Evolutionary conservation across 37 sponge, comb jelly and placozoan genomes (phyloP), one percentile per base, ranked within the genome.

Genomic region (Lycopodina hypogea): DNA sequence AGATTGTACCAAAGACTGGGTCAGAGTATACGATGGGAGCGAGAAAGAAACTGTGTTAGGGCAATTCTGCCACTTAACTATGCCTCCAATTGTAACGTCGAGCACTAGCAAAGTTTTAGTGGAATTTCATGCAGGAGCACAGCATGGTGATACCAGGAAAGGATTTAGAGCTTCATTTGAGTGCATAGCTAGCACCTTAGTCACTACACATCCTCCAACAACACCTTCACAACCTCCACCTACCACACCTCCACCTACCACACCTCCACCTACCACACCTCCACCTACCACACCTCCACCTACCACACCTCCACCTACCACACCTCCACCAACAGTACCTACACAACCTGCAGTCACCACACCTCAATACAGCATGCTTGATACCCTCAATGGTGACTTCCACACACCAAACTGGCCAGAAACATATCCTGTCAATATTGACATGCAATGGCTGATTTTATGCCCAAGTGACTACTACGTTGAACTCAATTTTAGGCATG

Each of bases 381-480:
- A 59, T 60, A 45, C 1, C 15, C 1, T 3, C 34, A 51, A 24
- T 62, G 68, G 68, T 8, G 33, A n/a, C 35, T 35, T 78, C 68
- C 33, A 67, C 1, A 50, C 78, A 1, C 78, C 78, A 26, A 42
- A 45, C 68, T 78, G 53, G 51, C 78, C 78, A 26, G 52, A 64
- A 29, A 51, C 68, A 28, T 78, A 78, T 68, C 78, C 78, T 35
- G 38, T 56, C 35, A 74, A 74, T 55, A 32, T 74, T 23, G 37
- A 56, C 23, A 11, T 33, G 12, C 21, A 74, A 56, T 71, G 50
- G 50, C 28, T 45, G n/a, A 71, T 71, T 42, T 19, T 3, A 4
- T 22, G 35, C 22, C 71, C 71, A 4, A 28, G 19, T 6, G 71
- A 40, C 29, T 23, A 50, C 50, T 42, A 29, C 7, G 71, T 71